A percentile compares a stretch with the other conserved stretches of the same genome.
Conservation (phyloP, 2,888 invertebrate species). For the Lasioglossum villosulum region DNA sequence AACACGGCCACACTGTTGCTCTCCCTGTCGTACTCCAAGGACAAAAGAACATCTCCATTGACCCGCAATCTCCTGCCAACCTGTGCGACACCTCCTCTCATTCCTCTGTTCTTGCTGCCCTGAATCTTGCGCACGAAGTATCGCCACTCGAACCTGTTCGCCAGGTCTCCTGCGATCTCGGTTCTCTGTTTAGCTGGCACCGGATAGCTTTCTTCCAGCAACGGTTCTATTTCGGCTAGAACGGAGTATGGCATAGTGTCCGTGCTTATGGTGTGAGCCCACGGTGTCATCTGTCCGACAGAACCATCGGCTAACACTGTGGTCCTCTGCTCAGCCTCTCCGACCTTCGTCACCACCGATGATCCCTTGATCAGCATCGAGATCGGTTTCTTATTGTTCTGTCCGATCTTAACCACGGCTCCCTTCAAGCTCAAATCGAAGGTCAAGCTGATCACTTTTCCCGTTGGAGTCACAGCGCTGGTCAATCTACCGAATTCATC, state of each 20-base stretch:
- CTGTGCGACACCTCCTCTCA: constrained; percentile 88
- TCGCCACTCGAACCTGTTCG: constrained; percentile 97
- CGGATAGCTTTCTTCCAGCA: constrained; percentile 95
- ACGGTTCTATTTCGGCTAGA: constrained; percentile 93
- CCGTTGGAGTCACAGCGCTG: constrained; percentile 97
- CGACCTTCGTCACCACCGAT: constrained; percentile 92
- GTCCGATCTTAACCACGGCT: constrained; percentile 93
- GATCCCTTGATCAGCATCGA: constrained; percentile 95
- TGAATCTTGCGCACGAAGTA: constrained; percentile 93
- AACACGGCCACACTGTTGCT: constrained; percentile 94
- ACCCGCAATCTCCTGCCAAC: constrained; percentile 94
- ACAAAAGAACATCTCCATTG: constrained; percentile 96
- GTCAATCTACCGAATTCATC: constrained; percentile 97
- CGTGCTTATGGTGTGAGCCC: constrained; percentile 95
- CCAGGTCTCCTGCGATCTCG: constrained; percentile 95
- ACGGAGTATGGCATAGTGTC: constrained; percentile 96
- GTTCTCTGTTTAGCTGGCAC: constrained; percentile 96
- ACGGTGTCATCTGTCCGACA: constrained; percentile 92
- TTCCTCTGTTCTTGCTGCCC: constrained; percentile 84
- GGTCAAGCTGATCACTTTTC: constrained; percentile 93
- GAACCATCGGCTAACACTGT: constrained; percentile 93
- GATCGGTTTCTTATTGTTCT: constrained; percentile 93
- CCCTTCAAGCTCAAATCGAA: constrained; percentile 97
- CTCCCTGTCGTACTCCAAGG: constrained; percentile 95
- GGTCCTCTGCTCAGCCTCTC: constrained; percentile 93